Percentiles rank a stretch among this genome's conserved stretches.
These are phyloP conservation scores for Columbina picui DNA, from an alignment of 2,113 vertebrate species.

Conservation along the genomic window DNA sequence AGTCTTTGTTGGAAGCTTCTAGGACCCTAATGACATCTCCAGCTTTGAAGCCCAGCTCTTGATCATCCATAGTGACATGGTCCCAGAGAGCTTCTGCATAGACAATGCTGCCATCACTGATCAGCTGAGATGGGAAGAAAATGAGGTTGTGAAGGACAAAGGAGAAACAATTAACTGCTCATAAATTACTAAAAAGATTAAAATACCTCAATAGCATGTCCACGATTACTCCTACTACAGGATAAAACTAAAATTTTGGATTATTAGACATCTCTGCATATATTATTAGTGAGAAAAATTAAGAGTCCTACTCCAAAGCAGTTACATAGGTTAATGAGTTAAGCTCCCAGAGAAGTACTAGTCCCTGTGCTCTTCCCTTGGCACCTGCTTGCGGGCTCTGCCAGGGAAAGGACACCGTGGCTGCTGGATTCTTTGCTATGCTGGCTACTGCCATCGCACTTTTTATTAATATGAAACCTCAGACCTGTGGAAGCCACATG, in stretches of 20 bases:
- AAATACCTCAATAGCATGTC: not conserved
- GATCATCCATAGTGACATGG: conserved; percentile 98
- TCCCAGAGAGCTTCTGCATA: conserved; percentile 97
- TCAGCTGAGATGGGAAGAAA: conserved; percentile 68
- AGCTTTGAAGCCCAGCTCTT: conserved; percentile 96
- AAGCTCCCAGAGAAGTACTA: not conserved
- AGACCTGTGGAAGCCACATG: not conserved
- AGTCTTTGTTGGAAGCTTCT: conserved; percentile 93
- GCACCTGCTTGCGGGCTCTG: not conserved
- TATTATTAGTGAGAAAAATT: not conserved
- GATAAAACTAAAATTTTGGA: not conserved
- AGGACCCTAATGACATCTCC: conserved; percentile 94
- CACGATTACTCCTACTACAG: not conserved
- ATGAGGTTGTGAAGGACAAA: not conserved
- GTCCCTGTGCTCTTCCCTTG: not conserved
- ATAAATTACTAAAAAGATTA: not conserved
- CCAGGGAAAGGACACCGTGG: not conserved
- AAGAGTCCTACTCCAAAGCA: not conserved
- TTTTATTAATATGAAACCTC: not conserved
- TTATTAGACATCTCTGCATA: not conserved
- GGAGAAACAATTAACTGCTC: not conserved
- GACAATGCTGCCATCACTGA: conserved; percentile 83
- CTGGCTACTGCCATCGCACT: not conserved
- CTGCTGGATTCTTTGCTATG: not conserved
- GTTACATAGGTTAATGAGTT: not conserved